Evolutionary conservation across 92 coral and sea anemone species (phyloP), one percentile per base, ranked within the genome.

Genomic region (Porites divaricata): DNA sequence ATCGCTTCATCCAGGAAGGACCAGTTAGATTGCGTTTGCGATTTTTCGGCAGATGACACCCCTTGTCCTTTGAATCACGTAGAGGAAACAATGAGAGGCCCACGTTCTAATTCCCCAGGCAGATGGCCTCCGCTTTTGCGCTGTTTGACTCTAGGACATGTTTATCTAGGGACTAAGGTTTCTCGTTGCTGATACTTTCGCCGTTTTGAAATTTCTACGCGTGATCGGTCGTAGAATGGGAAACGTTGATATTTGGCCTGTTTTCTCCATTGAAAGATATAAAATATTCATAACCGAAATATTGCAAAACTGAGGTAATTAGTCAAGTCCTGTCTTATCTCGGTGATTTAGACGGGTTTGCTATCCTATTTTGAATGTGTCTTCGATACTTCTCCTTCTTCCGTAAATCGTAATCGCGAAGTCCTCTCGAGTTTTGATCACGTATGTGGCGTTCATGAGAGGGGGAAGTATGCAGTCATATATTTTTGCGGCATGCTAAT

Each of bases 31-130:
- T 89, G 88, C 93, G 90, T 84, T 92, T 89, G 92, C 88, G 79
- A 87, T 87, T 72, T 89, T 93, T 89, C 94, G 95, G 94, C 98
- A 92, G 94, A 94, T 94, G 98, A 92, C 98, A 94, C 98, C 98
- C 98, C 98, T 91, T 77, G 84, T 87, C 91, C 98, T 92, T 92
- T 94, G 93, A 94, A 86, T 84, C 89, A 90, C 89, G 74, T 81
- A 85, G 95, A 91, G 92, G 89, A 89, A 92, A 94, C 98, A 92
- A 89, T 89, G 91, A 89, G 90, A 81, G 95, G 87, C 92, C 93
- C 95, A 93, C 95, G 93, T 85, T 94, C 90, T 86, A 92, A 92
- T 92, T 87, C 88, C 72, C 81, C 78, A 73, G 82, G 83, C 94
- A 89, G 93, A 92, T 92, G 94, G 79, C 92, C 80, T 83, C 89